Conservation (phyloP, 2,113 vertebrate species). For the Elanoides forficatus region DNA sequence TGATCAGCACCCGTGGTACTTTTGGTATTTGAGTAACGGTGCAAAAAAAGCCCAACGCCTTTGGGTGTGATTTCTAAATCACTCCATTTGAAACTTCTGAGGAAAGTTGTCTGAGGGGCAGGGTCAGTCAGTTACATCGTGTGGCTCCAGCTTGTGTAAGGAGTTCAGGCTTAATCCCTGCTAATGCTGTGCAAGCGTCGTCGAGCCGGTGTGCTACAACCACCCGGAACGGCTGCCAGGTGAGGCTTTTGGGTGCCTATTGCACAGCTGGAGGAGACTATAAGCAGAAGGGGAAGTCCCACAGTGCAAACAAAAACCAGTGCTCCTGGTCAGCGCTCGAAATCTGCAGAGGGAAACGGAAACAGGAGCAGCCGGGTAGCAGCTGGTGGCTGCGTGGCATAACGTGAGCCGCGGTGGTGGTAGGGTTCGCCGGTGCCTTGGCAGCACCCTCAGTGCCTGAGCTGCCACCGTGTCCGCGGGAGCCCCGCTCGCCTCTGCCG, state of each 20-base stretch:
- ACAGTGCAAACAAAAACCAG: rapidly evolving
- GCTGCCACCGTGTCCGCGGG: rapidly evolving
- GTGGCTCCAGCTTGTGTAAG: background rate
- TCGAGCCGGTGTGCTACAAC: rapidly evolving
- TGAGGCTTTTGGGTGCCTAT: background rate
- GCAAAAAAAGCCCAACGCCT: background rate
- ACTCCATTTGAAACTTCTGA: background rate
- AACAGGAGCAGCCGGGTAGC: background rate
- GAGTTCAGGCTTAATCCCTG: background rate
- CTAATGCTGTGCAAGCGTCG: rapidly evolving
- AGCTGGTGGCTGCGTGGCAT: rapidly evolving
- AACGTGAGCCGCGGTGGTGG: background rate
- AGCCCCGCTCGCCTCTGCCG: background rate
- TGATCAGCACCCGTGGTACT: background rate
- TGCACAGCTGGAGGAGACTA: background rate
- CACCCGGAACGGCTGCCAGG: background rate
- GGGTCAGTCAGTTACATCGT: rapidly evolving
- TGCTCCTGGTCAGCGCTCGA: rapidly evolving
- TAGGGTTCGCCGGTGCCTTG: rapidly evolving
- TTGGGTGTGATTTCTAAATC: background rate
- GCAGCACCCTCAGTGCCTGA: background rate
- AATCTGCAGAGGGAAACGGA: background rate
- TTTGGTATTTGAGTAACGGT: background rate
- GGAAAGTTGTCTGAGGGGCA: background rate
- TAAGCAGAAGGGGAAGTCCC: background rate